Evolutionary conservation across 2,888 invertebrate species (phyloP).

Genomic region (Hybos culiciformis): DNA sequence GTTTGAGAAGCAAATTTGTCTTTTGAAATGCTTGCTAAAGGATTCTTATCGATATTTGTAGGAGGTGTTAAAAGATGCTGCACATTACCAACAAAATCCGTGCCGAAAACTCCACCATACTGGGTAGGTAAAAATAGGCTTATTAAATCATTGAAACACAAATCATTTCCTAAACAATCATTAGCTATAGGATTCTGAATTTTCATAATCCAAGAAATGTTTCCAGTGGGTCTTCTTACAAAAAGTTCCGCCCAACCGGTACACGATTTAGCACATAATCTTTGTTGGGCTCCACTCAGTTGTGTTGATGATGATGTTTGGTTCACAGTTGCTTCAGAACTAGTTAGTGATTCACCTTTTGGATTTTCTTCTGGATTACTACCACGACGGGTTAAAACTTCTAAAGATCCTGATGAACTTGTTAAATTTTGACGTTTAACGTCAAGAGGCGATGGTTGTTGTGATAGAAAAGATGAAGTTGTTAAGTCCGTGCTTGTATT

Average conservation of each 20-base stretch:
- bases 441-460: constrained; percentile 10
- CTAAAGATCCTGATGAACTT: constrained; percentile 32
- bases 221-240: constrained; percentile 79
- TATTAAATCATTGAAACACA: constrained; percentile 39
- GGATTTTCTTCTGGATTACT: constrained; percentile 33
- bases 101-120: constrained; percentile 33
- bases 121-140: constrained; percentile 54
- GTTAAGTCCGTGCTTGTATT: constrained; percentile 33
- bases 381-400: constrained; percentile 32
- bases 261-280: constrained; percentile 72
- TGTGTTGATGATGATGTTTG: too few relatives aligned
- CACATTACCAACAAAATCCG: constrained; percentile 24
- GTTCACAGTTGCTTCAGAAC: constrained; percentile 16
- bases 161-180: constrained; percentile 33
- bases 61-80: too few relatives aligned
- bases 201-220: constrained; percentile 85
- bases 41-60: too few relatives aligned
- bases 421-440: constrained; percentile 25
- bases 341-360: constrained; percentile 17
- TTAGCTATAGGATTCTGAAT: constrained; percentile 70
- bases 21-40: too few relatives aligned
- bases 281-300: constrained; percentile 23
- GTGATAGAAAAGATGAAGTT: constrained; percentile 27
- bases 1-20: too few relatives aligned
- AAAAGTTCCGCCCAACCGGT: constrained; percentile 82